These are phyloP conservation scores for Meghimatium bilineatum DNA, from an alignment of 2,888 invertebrate genomes.

Conservation along the genomic window DNA sequence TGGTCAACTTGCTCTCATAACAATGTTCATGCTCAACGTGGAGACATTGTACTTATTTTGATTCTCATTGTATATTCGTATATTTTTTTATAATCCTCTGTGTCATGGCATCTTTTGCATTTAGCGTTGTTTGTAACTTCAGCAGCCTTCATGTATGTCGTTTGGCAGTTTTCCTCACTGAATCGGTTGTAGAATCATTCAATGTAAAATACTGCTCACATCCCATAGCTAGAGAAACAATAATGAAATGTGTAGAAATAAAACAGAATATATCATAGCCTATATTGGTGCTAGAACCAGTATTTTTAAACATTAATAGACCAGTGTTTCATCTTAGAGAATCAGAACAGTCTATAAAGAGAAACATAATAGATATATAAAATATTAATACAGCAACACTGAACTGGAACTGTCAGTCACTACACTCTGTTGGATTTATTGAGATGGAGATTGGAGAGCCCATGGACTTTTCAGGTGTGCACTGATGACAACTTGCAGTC, in stretches of 20 bases:
- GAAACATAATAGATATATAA: too few species aligned
- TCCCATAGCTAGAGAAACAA: conserved; percentile 61
- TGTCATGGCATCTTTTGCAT: neutral
- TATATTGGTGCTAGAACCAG: too few species aligned
- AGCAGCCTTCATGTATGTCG: neutral
- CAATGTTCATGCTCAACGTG: neutral
- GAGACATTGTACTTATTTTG: neutral
- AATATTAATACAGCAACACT: too few species aligned
- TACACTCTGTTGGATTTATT: too few species aligned
- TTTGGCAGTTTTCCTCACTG: neutral
- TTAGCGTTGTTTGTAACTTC: too few species aligned
- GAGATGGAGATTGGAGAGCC: too few species aligned
- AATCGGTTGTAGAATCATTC: conserved; percentile 5
- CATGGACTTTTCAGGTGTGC: too few species aligned
- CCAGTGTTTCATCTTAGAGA: too few species aligned
- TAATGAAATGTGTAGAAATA: conserved; percentile 48
- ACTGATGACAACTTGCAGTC: too few species aligned
- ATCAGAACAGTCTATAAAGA: too few species aligned
- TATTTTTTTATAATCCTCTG: neutral
- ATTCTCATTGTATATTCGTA: neutral
- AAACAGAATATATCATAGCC: neutral
- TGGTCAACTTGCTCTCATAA: neutral
- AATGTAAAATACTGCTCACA: conserved; percentile 64
- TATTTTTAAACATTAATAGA: too few species aligned
- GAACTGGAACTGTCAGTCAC: too few species aligned